Conservation (phyloP, 2,888 invertebrate species). For the Danaus chrysippus region DNA sequence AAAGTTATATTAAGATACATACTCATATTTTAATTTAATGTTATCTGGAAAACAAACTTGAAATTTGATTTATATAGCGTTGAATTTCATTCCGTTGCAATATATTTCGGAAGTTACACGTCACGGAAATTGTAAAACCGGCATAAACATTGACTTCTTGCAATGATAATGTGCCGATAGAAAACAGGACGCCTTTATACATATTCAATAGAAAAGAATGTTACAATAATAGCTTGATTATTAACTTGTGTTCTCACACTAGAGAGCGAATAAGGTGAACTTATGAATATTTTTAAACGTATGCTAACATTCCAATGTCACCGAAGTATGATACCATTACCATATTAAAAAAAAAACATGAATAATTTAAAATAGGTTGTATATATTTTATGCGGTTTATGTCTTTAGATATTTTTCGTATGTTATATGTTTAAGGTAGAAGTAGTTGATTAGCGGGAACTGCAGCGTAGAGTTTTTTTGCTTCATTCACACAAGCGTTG, state of each 20-base stretch:
- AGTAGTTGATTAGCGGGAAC: conserved; percentile 56
- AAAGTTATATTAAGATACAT: too few species aligned
- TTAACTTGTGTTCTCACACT: too few species aligned
- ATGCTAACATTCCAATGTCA: background rate
- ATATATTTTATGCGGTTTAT: background rate
- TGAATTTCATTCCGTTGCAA: too few species aligned
- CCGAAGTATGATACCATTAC: background rate
- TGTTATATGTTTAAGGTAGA: conserved; percentile 34
- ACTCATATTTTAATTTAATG: too few species aligned
- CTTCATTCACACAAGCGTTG: conserved; percentile 63
- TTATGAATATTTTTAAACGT: too few species aligned
- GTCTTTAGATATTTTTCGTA: background rate
- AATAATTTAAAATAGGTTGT: background rate
- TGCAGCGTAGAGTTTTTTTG: conserved; percentile 67
- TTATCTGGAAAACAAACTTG: too few species aligned
- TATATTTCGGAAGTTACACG: conserved; percentile 8
- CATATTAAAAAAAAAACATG: background rate
- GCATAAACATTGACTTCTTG: conserved; percentile 10
- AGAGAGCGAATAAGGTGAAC: too few species aligned
- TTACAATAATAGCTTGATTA: too few species aligned
- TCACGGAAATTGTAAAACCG: conserved; percentile 16
- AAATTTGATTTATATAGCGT: conserved; percentile 8
- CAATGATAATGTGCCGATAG: conserved; percentile 9
- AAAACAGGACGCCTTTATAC: conserved; percentile 27
- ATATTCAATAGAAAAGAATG: background rate